These are phyloP conservation scores for Paralichthys olivaceus DNA, from an alignment of 2,113 vertebrate species.

Conservation along the genomic window DNA sequence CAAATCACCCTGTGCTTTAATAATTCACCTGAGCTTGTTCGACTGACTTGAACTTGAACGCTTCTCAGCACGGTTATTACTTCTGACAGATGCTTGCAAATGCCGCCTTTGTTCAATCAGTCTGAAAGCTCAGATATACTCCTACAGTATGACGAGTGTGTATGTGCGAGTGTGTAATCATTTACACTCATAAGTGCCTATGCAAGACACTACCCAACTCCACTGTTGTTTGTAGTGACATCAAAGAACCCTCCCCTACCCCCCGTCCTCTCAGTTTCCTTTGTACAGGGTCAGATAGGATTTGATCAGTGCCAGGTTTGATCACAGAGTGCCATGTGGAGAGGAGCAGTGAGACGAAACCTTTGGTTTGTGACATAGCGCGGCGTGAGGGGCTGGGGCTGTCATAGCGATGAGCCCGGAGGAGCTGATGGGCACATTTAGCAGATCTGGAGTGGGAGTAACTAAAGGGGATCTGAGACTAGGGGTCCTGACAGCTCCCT, in stretches of 20 bases:
- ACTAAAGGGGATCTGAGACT: slow-evolving; percentile 70
- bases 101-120: slow-evolving; percentile 73
- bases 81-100: slow-evolving; percentile 70
- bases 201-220: slow-evolving; percentile 71
- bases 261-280: slow-evolving; percentile 56
- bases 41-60: slow-evolving; percentile 46
- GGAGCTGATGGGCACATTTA: slow-evolving; percentile 72
- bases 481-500: slow-evolving; percentile 67
- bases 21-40: slow-evolving; percentile 73
- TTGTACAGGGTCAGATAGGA: slow-evolving; percentile 76
- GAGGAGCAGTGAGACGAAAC: slow-evolving; percentile 57
- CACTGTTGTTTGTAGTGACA: slow-evolving; percentile 82
- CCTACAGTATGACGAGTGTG: slow-evolving; percentile 44
- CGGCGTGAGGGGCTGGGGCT: slow-evolving; percentile 60
- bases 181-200: slow-evolving; percentile 56
- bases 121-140: slow-evolving; percentile 51
- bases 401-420: slow-evolving; percentile 74
- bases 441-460: slow-evolving; percentile 60
- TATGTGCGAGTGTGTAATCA: slow-evolving; percentile 42
- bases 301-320: slow-evolving; percentile 84
- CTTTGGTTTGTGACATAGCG: slow-evolving; percentile 80
- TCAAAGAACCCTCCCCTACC: slow-evolving; percentile 71
- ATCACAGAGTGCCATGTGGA: slow-evolving; percentile 75
- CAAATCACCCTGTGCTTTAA: slow-evolving; percentile 73
- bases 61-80: slow-evolving; percentile 54